Evolutionary conservation across 1,140 invertebrate genomes (phyloP).

Genomic region (Ptiloglossa arizonensis): DNA sequence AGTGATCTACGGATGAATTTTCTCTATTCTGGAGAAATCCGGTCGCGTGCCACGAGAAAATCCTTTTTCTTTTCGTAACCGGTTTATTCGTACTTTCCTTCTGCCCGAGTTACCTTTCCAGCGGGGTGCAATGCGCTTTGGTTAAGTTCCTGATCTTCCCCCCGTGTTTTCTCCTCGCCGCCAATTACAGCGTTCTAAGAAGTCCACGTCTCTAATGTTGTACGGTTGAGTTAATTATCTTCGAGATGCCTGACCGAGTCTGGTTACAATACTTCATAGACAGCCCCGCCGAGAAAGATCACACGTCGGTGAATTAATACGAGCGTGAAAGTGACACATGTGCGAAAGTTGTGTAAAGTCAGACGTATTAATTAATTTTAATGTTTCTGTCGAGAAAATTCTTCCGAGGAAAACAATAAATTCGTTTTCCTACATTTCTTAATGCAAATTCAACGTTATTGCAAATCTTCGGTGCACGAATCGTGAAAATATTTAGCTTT

Average conservation of each 20-base stretch:
- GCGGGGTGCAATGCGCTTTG: too few relatives aligned
- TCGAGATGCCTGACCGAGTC: neutral
- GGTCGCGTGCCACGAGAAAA: conserved; percentile 37
- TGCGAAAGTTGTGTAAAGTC: neutral
- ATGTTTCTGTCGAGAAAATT: neutral
- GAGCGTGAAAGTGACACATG: conserved; percentile 40
- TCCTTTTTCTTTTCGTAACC: conserved; percentile 36
- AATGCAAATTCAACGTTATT: neutral
- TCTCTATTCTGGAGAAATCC: conserved; percentile 32
- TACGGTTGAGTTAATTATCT: conserved; percentile 18
- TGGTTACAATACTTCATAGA: conserved; percentile 7
- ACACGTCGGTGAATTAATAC: conserved; percentile 4
- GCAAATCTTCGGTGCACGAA: neutral
- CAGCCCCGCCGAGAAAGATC: conserved; percentile 1
- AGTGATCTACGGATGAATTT: conserved; percentile 10
- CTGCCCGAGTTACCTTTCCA: conserved; percentile 18
- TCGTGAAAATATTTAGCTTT: too few relatives aligned
- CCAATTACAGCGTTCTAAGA: conserved; percentile 37
- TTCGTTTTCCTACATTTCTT: neutral
- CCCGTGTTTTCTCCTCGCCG: conserved; percentile 34
- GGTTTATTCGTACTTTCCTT: conserved; percentile 46
- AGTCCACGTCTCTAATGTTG: neutral
- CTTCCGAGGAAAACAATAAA: neutral
- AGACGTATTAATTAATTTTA: neutral
- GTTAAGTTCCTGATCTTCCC: conserved; percentile 12